A percentile compares a stretch with the other conserved stretches of the same genome.
Conservation (phyloP, 2,888 invertebrate species). For the Tinea trinotella region DNA sequence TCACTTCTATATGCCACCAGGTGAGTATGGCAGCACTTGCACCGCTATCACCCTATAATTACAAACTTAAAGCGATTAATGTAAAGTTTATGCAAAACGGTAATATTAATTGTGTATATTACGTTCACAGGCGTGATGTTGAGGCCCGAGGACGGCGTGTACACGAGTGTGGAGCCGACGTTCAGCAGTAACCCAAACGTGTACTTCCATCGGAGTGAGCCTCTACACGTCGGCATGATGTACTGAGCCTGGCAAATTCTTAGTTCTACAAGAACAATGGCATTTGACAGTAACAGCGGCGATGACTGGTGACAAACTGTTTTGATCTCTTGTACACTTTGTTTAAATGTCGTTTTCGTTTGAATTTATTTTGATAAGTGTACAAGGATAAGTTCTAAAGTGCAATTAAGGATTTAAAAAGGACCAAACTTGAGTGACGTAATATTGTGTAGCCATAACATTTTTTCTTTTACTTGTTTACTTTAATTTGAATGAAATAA, state of each 20-base stretch:
- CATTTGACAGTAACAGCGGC: conserved; percentile 51
- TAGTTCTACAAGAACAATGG: conserved; percentile 62
- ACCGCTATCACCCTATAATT: not conserved
- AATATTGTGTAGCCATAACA: not conserved
- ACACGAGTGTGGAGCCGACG: conserved; percentile 88
- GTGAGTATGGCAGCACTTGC: conserved; percentile 42
- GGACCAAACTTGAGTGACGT: not conserved
- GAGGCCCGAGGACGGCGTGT: conserved; percentile 86
- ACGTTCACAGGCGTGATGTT: conserved; percentile 78
- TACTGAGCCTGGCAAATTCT: conserved; percentile 77
- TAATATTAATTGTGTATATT: not conserved
- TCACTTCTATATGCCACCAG: conserved; percentile 64
- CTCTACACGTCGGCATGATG: conserved; percentile 92
- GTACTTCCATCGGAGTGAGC: conserved; percentile 86
- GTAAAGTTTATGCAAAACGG: not conserved
- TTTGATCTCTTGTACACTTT: not conserved
- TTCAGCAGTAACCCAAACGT: conserved; percentile 93
- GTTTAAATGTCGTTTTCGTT: not conserved
- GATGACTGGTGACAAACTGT: not conserved
- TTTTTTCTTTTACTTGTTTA: not conserved
- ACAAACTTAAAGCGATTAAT: too few species aligned
- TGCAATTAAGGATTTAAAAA: not conserved
- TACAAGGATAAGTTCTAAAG: too few species aligned
- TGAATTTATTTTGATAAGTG: too few species aligned
- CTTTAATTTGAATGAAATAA: not conserved